Conservation (phyloP, 2,888 invertebrate genomes). For the Rugalucina vietnamica region DNA sequence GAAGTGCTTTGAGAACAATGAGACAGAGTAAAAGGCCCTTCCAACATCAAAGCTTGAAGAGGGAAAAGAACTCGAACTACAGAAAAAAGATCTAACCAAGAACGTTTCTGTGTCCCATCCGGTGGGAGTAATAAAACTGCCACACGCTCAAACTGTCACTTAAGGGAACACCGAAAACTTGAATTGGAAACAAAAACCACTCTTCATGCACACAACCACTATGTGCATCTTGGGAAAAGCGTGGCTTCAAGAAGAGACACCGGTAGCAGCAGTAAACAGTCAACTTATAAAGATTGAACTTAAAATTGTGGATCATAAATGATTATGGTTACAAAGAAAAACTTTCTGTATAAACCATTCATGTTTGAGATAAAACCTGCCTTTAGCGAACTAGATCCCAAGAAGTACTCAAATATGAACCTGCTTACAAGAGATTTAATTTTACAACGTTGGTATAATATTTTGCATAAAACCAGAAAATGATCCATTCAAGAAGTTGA, state of each 20-base stretch:
- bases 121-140: not conserved
- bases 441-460: not conserved
- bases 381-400: not conserved
- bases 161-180: not conserved
- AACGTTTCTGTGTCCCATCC: not conserved
- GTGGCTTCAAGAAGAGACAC: not conserved
- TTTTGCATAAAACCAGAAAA: not conserved
- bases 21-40: not conserved
- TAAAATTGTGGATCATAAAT: not conserved
- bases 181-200: not conserved
- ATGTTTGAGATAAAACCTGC: not conserved
- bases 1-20: not conserved
- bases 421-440: not conserved
- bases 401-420: not conserved
- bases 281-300: not conserved
- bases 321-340: not conserved
- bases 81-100: not conserved
- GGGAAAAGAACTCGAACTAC: not conserved
- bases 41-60: not conserved
- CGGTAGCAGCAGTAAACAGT: not conserved
- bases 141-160: not conserved
- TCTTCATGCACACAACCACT: not conserved
- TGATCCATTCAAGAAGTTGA: not conserved
- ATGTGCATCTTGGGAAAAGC: not conserved
- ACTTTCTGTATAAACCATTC: not conserved